Conservation (phyloP, 2,797 vertebrate species). For the Notolepis coatsorum region DNA sequence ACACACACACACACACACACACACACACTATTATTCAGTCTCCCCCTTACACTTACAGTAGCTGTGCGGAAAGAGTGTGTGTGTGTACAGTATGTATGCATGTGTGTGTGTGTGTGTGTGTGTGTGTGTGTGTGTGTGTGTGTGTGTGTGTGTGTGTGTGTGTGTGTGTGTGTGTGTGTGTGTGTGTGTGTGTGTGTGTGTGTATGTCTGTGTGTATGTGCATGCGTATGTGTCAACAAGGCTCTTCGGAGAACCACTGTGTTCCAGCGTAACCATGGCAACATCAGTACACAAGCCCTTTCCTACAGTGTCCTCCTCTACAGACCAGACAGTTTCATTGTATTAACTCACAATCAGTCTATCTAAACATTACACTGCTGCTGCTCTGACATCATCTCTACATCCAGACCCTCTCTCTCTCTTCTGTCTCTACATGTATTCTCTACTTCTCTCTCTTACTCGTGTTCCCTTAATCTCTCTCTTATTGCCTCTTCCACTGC, state of each 20-base stretch:
- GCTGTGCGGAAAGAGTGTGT: no score
- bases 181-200: constrained; percentile 13
- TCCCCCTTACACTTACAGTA: no score
- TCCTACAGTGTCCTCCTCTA: neutral
- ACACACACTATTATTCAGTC: neutral
- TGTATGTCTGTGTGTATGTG: constrained; percentile 12
- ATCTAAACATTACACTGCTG: no score
- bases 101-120: constrained; percentile 1
- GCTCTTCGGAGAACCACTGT: neutral
- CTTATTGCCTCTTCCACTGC: neutral
- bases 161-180: constrained; percentile 2
- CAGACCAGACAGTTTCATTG: neutral
- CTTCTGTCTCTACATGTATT: neutral
- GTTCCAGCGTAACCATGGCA: constrained; percentile 6
- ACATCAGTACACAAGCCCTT: neutral
- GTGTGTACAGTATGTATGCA: neutral
- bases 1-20: neutral
- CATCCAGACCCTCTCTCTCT: neutral
- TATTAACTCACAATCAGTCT: neutral
- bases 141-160: constrained; percentile 1
- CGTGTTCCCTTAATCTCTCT: no score
- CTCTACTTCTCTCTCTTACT: neutral
- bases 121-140: neutral
- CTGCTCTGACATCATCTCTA: neutral
- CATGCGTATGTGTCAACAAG: neutral